Evolutionary conservation across 92 coral and sea anemone species (phyloP), one percentile per base, ranked within the genome.

Genomic region (Actinostola sp.): DNA sequence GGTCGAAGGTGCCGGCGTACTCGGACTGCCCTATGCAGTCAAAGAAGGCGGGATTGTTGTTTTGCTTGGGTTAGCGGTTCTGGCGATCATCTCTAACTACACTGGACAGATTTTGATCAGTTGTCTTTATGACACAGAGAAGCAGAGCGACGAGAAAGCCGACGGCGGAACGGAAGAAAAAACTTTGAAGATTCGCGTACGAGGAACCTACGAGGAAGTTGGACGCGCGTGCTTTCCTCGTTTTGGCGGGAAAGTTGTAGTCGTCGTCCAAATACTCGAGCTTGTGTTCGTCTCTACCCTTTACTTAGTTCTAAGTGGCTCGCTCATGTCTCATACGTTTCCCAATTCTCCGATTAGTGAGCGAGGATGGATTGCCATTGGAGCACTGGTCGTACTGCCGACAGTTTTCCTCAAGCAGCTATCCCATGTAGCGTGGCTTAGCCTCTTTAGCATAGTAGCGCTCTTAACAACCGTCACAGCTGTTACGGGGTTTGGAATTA

Each of bases 361-460:
- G 45, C 73, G 82, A 7, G 74, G 61, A 27, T 85, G 90, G 90
- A 80, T 81, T 30, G 61, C 74, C 21, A 32, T 75, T 27, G 78
- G 90, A 19, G 73, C 82, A 14, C 48, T 51, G 32, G 61, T 75
- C 12, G 86, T 85, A 10, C 61, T 85, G 8, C 90, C 90, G 1
- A 67, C 90, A 24, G 90, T 85, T 29, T 85, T 85, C 52, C 53
- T 85, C 0, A 63, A 53, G 39, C 77, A 70, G 27, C 63, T 85
- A 10, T 81, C 90, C 9, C 82, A 80, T 28, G 76, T 85, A 0
- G 86, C 90, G 4, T 85, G 90, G 90, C 57, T 85, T 29, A 85
- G 90, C 86, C 39, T 85, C 31, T 36, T 80, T n/a, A 70, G 90
- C 28, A 74, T 73, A 31, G 71, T 70, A 3, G 72, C 86, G 14